phyloP scores from a whole-genome alignment of 2,797 vertebrate species.

The Alosa sapidissima region DNA sequence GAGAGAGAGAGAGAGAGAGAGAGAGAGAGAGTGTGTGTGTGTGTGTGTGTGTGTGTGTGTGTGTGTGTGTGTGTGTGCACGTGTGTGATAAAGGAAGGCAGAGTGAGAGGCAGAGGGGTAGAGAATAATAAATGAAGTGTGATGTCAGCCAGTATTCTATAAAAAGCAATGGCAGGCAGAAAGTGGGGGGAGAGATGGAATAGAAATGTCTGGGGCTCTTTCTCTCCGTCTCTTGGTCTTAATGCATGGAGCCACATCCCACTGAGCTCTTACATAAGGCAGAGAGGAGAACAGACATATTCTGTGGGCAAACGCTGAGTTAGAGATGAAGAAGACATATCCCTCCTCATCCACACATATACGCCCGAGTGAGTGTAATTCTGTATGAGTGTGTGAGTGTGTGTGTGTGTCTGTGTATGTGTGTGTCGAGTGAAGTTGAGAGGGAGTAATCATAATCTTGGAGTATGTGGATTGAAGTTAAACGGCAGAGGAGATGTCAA shows the following conservation, averaged over 20 bases:
- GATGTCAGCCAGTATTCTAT: constrained; percentile 55
- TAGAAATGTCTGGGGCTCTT: constrained; percentile 35
- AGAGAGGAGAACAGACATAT: not conserved
- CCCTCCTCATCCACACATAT: not conserved
- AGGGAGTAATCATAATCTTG: not conserved
- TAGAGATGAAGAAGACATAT: not conserved
- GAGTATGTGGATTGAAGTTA: not conserved
- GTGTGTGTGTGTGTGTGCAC: constrained; percentile 43
- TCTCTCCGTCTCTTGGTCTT: constrained; percentile 28
- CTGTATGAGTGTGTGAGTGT: not conserved
- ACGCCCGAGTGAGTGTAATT: no score
- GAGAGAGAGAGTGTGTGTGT: constrained; percentile 22
- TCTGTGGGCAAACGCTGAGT: not conserved
- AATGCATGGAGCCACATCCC: not conserved
- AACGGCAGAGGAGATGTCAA: not conserved
- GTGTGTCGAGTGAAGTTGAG: not conserved
- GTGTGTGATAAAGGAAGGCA: not conserved
- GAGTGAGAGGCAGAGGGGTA: constrained; percentile 44
- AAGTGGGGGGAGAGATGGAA: constrained; percentile 20
- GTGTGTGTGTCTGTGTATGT: not conserved
- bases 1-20: constrained; percentile 48
- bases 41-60: constrained; percentile 43
- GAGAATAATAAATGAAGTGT: constrained; percentile 57
- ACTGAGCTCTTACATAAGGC: not conserved
- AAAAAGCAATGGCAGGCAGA: constrained; percentile 49